These are phyloP conservation scores for Ormyrus thymus DNA, from an alignment of 2,888 invertebrate species.

Conservation along the genomic window DNA sequence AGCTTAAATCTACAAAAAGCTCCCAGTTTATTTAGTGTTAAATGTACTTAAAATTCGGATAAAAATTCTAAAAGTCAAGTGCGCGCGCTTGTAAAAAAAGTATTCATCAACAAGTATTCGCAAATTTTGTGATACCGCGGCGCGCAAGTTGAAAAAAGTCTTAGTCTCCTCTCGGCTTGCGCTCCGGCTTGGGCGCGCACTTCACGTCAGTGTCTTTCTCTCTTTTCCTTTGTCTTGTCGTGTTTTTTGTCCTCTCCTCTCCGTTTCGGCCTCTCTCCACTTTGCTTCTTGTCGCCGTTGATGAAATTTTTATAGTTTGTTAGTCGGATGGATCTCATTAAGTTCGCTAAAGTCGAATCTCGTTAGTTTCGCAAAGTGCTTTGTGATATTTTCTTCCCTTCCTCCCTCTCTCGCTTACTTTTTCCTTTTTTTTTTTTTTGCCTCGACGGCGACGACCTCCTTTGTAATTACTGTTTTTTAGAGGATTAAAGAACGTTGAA, in stretches of 20 bases:
- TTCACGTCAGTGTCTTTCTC: background rate
- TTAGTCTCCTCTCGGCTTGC: too few relatives aligned
- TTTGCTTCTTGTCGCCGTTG: background rate
- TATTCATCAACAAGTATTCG: background rate
- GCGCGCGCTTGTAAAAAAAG: background rate
- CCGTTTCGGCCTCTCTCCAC: background rate
- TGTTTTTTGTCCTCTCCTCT: background rate
- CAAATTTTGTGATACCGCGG: background rate
- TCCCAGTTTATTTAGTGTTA: too few relatives aligned
- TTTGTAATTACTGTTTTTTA: constrained; percentile 51
- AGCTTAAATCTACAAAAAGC: too few relatives aligned
- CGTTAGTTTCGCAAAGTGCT: constrained; percentile 50
- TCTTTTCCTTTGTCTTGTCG: background rate
- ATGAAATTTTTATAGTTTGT: constrained; percentile 51
- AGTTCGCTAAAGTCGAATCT: constrained; percentile 50
- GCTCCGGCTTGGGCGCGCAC: too few relatives aligned
- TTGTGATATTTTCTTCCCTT: constrained; percentile 48
- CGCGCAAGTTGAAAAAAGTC: too few relatives aligned
- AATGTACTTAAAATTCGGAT: too few relatives aligned
- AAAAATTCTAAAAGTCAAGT: too few relatives aligned
- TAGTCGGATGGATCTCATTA: constrained; percentile 51
- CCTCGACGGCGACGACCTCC: constrained; percentile 11
- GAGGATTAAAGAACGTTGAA: constrained; percentile 46
- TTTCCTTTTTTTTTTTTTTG: background rate
- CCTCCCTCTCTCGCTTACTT: background rate